Conservation (phyloP, 2,797 vertebrate species). For the Vespertilio murinus region DNA sequence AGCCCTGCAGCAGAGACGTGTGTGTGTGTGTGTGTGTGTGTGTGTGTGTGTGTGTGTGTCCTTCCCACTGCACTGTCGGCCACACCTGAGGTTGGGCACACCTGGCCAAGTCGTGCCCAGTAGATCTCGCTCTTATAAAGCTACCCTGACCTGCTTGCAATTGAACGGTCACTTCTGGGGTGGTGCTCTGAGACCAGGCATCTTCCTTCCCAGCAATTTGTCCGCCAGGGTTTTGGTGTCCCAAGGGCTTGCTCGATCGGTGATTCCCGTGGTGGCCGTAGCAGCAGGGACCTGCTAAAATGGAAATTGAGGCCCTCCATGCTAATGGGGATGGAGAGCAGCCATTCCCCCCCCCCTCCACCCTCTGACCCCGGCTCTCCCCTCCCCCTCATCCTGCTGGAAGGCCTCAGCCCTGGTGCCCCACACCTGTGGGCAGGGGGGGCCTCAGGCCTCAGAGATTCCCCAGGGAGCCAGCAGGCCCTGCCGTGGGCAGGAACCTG, state of each 20-base stretch:
- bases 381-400: no score
- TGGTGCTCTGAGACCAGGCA: not conserved
- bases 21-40: no score
- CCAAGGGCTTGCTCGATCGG: not conserved
- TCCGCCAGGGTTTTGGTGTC: not conserved
- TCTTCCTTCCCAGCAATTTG: not conserved
- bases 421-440: not conserved
- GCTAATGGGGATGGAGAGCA: not conserved
- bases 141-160: not conserved
- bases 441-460: not conserved
- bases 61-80: not conserved
- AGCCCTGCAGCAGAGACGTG: not conserved
- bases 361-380: no score
- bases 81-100: not conserved
- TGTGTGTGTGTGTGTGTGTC: not conserved
- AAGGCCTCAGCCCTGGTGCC: not conserved
- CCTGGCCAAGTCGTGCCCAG: not conserved
- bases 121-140: not conserved
- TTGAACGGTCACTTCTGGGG: not conserved
- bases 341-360: no score
- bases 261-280: not conserved
- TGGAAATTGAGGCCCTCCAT: not conserved
- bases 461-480: not conserved
- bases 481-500: not conserved
- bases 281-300: not conserved